A percentile compares a stretch with the other conserved stretches of the same genome.
Evolutionary conservation across 2,113 vertebrate species (phyloP).

Genomic region (Apodemus sylvaticus): DNA sequence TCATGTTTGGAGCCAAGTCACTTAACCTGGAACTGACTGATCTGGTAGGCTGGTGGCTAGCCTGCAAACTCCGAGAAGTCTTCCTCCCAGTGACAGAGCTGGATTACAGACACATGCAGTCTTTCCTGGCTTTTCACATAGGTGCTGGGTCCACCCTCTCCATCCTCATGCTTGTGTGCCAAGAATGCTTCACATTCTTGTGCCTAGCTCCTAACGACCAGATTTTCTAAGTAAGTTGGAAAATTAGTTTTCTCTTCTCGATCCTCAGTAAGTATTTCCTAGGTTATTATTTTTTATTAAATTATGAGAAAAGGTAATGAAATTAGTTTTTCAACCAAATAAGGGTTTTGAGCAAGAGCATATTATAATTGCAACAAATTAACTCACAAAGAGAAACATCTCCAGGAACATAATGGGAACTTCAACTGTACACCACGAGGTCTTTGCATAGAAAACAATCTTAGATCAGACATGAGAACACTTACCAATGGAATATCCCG

Average conservation of each 20-base stretch:
- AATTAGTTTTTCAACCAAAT: conserved; percentile 32
- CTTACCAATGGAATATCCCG: conserved; percentile 95
- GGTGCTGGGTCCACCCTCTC: not conserved
- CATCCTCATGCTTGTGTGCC: not conserved
- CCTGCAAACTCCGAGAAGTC: not conserved
- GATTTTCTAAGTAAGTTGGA: not conserved
- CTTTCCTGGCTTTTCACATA: not conserved
- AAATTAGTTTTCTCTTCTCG: not conserved
- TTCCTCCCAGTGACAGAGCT: not conserved
- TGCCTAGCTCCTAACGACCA: not conserved
- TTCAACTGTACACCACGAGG: not conserved
- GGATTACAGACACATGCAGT: not conserved
- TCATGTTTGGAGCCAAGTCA: not conserved
- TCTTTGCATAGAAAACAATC: not conserved
- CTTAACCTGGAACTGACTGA: not conserved
- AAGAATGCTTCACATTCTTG: not conserved
- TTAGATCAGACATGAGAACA: conserved; percentile 31
- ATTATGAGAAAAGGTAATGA: conserved; percentile 44
- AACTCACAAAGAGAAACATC: conserved; percentile 31
- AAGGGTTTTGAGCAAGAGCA: not conserved
- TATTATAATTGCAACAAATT: conserved; percentile 29
- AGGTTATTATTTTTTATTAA: conserved; percentile 46
- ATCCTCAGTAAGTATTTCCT: not conserved
- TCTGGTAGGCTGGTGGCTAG: not conserved
- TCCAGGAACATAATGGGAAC: not conserved